Percentiles rank a stretch among this genome's conserved stretches.
These are phyloP conservation scores for Pollenia amentaria DNA, from an alignment of 2,888 invertebrate species.

Conservation along the genomic window DNA sequence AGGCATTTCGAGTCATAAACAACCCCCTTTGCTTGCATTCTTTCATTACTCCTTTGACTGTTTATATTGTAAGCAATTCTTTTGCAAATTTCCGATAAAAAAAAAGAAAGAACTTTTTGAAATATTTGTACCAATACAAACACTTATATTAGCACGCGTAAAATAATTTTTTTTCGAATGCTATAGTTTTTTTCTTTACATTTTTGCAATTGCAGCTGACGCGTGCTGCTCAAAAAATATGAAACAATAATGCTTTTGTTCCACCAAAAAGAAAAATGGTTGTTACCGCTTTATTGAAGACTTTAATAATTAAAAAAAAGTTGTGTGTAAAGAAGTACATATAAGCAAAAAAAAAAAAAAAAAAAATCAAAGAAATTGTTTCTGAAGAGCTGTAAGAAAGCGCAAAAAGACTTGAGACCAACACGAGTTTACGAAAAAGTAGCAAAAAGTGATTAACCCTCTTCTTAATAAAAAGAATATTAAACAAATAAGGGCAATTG, in stretches of 20 bases:
- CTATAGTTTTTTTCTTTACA: conserved; percentile 53
- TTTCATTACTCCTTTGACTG: conserved; percentile 49
- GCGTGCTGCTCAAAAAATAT: conserved; percentile 62
- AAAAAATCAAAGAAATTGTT: conserved; percentile 69
- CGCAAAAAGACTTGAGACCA: conserved; percentile 63
- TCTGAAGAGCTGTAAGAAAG: conserved; percentile 53
- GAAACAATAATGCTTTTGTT: conserved; percentile 59
- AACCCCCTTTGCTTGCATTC: conserved; percentile 51
- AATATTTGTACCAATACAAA: conserved; percentile 55
- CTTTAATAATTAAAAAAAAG: conserved; percentile 55
- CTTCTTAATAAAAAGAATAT: conserved; percentile 23
- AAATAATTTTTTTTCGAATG: conserved; percentile 35
- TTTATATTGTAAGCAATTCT: conserved; percentile 48
- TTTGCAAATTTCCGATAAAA: not conserved
- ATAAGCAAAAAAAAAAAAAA: not conserved
- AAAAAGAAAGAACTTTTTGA: conserved; percentile 39
- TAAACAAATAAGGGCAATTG: conserved; percentile 29
- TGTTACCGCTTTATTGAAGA: conserved; percentile 57
- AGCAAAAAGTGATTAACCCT: conserved; percentile 69
- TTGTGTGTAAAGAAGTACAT: not conserved
- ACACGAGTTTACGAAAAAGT: conserved; percentile 67
- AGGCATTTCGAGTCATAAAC: conserved; percentile 74
- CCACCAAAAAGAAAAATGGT: not conserved
- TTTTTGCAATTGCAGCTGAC: conserved; percentile 73
- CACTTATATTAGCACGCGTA: conserved; percentile 72